Base-by-base conservation (phyloP, 2,888 invertebrate species). In the Tribolium freemani region DNA sequence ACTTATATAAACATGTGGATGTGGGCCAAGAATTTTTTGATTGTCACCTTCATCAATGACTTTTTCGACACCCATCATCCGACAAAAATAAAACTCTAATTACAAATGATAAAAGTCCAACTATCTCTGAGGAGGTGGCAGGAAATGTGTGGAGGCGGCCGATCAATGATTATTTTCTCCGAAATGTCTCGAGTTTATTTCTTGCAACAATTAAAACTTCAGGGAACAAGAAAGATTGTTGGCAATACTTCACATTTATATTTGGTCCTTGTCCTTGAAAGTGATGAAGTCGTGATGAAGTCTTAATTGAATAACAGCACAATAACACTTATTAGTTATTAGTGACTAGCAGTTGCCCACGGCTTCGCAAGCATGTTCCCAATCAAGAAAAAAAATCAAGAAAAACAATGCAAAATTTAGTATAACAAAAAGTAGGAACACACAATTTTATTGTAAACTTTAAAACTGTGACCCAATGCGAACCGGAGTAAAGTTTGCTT, bases 21-120 rank as follows among this genome's bases (percentile, higher is more conserved):
- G 21, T 44, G 44, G 64, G 64, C 64, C 64, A 64, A 64, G 20
- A 16, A 64, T 64, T 54, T 63, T 58, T 64, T 54, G 31, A 38
- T 38, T 38, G 38, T 38, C 38, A 38, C 38, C 38, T 38, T 38
- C 38, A 38, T 8, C 11, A 48, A 10, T 16, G 11, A 16, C 48
- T 16, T 16, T 11, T 48, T 48, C 10, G 48, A 46, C 46, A 6
- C 11, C 16, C 16, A 16, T 16, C 16, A 16, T 16, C 1, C 16
- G 16, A 16, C 16, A 16, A 16, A 45, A n/a, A 8, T 10, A n/a
- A n/a, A 4, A 45, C 11, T 10, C 11, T 10, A n/a, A n/a, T n/a
- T 45, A 45, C 2, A 16, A n/a, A 45, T 11, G 45, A 11, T 45
- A 11, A 45, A 10, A 4, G 4, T 2, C 16, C 16, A 16, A 16